phyloP scores from a whole-genome alignment of 2,888 invertebrate genomes.

The Drosophila borborema region DNA sequence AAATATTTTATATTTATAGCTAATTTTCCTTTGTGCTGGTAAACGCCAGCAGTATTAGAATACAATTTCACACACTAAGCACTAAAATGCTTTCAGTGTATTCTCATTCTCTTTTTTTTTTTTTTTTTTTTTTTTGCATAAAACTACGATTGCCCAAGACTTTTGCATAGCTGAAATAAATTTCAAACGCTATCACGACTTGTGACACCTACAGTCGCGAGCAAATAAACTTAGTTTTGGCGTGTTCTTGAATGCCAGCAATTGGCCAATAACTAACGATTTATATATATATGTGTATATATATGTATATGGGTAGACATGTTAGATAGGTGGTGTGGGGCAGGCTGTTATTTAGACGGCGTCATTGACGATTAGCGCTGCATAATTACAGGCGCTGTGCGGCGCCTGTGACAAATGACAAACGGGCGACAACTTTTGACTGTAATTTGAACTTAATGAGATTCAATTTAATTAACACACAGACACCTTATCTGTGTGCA shows the following conservation, averaged over 20 bases:
- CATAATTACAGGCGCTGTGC: slow-evolving; percentile 73
- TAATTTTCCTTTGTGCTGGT: neutral
- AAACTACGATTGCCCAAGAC: slow-evolving; percentile 10
- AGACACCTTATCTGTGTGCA: slow-evolving; percentile 5
- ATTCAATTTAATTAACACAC: slow-evolving; percentile 70
- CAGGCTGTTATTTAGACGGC: slow-evolving; percentile 8
- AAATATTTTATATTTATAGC: neutral
- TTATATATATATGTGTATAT: slow-evolving; percentile 17
- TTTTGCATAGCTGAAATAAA: slow-evolving; percentile 28
- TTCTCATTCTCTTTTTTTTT: neutral
- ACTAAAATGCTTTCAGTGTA: slow-evolving; percentile 12
- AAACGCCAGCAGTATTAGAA: neutral
- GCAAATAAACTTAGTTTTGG: slow-evolving; percentile 23
- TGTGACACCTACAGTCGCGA: slow-evolving; percentile 53
- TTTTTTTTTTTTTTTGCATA: neutral
- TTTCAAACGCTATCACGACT: slow-evolving; percentile 60
- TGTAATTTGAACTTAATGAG: slow-evolving; percentile 79
- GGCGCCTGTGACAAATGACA: slow-evolving; percentile 47
- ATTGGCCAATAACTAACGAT: slow-evolving; percentile 44
- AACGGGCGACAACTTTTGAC: slow-evolving; percentile 51
- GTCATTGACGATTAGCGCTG: slow-evolving; percentile 46
- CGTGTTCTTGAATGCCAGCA: slow-evolving; percentile 67
- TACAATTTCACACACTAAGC: neutral
- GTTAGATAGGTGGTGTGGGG: neutral
- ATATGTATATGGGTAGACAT: neutral